Conservation (phyloP, 2,888 invertebrate genomes). For the Cordylochernes scorpioides region DNA sequence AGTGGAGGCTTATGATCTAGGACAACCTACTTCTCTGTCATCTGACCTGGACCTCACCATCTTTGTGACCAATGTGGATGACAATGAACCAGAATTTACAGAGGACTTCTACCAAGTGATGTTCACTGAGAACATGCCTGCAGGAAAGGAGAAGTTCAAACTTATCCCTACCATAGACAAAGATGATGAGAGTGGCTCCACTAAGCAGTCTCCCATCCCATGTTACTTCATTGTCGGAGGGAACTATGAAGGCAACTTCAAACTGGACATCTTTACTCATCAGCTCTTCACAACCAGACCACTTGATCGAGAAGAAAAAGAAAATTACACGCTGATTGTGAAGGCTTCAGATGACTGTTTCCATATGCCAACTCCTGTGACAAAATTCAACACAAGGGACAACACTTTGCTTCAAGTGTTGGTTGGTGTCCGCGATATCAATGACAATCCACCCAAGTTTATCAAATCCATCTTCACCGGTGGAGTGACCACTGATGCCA, state of each 20-base stretch:
- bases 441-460: conserved; percentile 71
- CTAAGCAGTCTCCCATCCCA: conserved; percentile 43
- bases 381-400: conserved; percentile 28
- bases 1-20: conserved; percentile 67
- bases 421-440: conserved; percentile 41
- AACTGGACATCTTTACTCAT: conserved; percentile 42
- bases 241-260: conserved; percentile 42
- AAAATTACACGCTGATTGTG: conserved; percentile 39
- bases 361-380: conserved; percentile 30
- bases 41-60: conserved; percentile 62
- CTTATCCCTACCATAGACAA: conserved; percentile 56
- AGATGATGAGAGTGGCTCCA: conserved; percentile 51
- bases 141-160: conserved; percentile 36
- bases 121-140: conserved; percentile 30
- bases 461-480: conserved; percentile 52
- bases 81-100: conserved; percentile 59
- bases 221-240: conserved; percentile 76
- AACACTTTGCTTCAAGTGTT: conserved; percentile 25
- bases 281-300: conserved; percentile 32
- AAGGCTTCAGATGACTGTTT: conserved; percentile 60
- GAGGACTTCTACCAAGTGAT: conserved; percentile 25
- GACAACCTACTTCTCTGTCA: conserved; percentile 55
- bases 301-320: conserved; percentile 43
- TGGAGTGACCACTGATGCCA: conserved; percentile 72
- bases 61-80: conserved; percentile 63